Base-by-base conservation (phyloP, 2,888 invertebrate species). In the Antheraea assamensis region DNA sequence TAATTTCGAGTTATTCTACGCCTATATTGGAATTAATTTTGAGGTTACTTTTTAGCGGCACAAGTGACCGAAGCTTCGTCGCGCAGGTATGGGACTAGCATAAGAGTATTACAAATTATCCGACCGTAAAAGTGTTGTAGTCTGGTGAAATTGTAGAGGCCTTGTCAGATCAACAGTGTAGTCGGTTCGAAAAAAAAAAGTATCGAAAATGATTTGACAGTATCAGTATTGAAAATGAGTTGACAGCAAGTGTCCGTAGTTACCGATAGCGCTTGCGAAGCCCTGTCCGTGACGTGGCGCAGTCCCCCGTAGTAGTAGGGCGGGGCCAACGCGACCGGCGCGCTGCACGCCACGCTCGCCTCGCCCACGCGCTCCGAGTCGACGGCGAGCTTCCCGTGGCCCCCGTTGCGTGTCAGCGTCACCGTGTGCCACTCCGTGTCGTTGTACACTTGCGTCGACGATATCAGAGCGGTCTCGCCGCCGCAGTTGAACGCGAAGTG, bases 241-340 rank as follows among this genome's bases (percentile, higher is more conserved):
- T 21, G 52, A 52, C 4, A 52, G 17, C 2, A 55, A 55, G 8
- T 55, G n/a, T 58, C 8, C n/a, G 4, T 21, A 58, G 82, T 79
- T 75, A 93, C 93, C 79, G 82, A 80, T 2, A 92, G 81, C 61
- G 91, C 88, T 7, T 74, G 73, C 0, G 77, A 79, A 13, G 87
- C 82, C 2, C 75, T 88, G 2, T 95, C 93, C 21, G 95, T 91
- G 49, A 89, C 73, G 47, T 90, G 84, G 55, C 84, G 77, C n/a
- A 98, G 88, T 0, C 98, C 98, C 31, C 99, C 99, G 72, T 98
- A 95, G 88, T 96, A 98, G 84, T 97, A 96, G 0, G 98, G 98
- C 58, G 96, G 92, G 19, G 92, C 90, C 1, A 98, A 95, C 72
- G 96, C 95, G 5, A 97, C 95, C 0, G 95, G 94, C 55, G 87